phyloP scores from a whole-genome alignment of 35 echinoderm and acorn worm species.

The Nesometra sesokonis region DNA sequence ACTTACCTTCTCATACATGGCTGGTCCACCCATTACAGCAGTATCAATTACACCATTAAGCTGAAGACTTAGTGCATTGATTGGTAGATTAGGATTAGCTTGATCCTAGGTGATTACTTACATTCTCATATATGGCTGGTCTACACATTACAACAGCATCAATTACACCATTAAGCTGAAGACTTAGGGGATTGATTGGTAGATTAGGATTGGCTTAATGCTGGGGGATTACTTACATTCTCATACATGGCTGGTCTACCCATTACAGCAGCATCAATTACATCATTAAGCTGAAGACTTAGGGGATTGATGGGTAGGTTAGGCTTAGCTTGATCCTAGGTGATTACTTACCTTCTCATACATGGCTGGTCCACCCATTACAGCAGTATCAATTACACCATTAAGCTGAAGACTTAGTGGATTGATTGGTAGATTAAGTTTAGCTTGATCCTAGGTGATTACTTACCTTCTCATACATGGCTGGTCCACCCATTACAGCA shows the following conservation, averaged over 20 bases:
- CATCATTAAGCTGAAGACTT: constrained; percentile 73
- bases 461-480: constrained; percentile 83
- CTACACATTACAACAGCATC: constrained; percentile 94
- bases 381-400: constrained; percentile 85
- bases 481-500: constrained; percentile 88
- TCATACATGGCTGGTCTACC: constrained; percentile 90
- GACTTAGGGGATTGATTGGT: constrained; percentile 77
- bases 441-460: constrained; percentile 68
- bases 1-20: constrained; percentile 83
- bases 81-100: constrained; percentile 55
- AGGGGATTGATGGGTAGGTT: constrained; percentile 81
- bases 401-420: constrained; percentile 81
- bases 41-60: constrained; percentile 93
- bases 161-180: constrained; percentile 82
- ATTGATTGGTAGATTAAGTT: constrained; percentile 65
- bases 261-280: constrained; percentile 95
- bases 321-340: constrained; percentile 60
- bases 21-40: constrained; percentile 88
- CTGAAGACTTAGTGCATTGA: constrained; percentile 75
- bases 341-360: constrained; percentile 90
- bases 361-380: constrained; percentile 86
- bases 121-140: constrained; percentile 83
- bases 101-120: constrained; percentile 66
- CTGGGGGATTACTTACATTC: constrained; percentile 59
- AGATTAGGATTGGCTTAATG: constrained; percentile 65